Evolutionary conservation across 2,888 invertebrate species (phyloP), one percentile per base, ranked within the genome.

Genomic region (Polietes domitor): DNA sequence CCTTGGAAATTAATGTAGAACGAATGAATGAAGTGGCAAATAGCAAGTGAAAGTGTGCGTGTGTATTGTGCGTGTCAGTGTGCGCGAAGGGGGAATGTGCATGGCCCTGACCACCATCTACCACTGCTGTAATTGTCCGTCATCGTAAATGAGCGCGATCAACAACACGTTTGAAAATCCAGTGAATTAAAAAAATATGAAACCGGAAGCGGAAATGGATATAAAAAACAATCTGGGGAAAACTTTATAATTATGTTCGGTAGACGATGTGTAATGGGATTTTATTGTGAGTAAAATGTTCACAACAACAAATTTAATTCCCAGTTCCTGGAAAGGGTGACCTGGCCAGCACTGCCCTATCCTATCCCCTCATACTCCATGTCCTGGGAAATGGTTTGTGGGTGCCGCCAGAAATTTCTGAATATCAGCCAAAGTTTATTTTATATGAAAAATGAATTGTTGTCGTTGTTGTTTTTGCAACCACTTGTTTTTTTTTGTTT

Each of bases 221-320:
- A 70, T 41, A 68, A 41, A 47, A n/a, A 26, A 15, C 15, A 32
- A 55, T 47, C 12, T 12, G 21, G 12, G 24, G 24, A 68, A 72
- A 81, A 81, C 72, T 81, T 81, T 78, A 68, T 84, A 84, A 84
- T 84, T 81, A 84, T 84, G 80, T 81, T 80, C 65, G 63, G 65
- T 65, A 72, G 61, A 19, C 55, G 55, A 78, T 50, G 74, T 84
- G 58, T 76, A 81, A 81, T 81, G 72, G 76, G 47, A 68, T 81
- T 84, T 84, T 79, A 81, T 84, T 84, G 76, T 84, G 10, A 41
- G 15, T n/a, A 47, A 2, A 47, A 47, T 4, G 15, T 32, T 9
- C 9, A 9, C 47, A 15, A 47, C 15, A 47, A 47, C n/a, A 7
- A 41, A 41, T 2, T 12, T 47, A 47, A 47, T 1, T 47, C 32